These are phyloP conservation scores for Ariolimax columbianus DNA, from an alignment of 2,888 invertebrate genomes.

Conservation along the genomic window DNA sequence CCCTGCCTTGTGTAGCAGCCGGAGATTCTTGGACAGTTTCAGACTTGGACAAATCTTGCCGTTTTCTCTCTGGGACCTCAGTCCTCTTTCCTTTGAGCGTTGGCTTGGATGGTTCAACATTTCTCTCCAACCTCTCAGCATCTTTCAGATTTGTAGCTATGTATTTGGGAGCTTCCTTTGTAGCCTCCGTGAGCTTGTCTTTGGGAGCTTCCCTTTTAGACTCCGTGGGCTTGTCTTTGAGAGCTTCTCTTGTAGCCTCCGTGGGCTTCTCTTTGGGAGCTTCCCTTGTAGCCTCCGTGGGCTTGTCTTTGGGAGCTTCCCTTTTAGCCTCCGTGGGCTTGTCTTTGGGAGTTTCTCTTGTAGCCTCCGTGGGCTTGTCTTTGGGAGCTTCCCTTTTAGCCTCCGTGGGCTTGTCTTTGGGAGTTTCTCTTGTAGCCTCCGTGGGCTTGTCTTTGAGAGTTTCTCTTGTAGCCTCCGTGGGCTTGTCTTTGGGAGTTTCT, in stretches of 20 bases:
- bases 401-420: not conserved
- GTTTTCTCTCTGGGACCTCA: not conserved
- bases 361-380: not conserved
- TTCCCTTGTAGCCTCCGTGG: too few species aligned
- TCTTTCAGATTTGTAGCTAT: not conserved
- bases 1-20: not conserved
- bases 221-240: not conserved
- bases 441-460: not conserved
- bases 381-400: not conserved
- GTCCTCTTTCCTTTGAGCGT: not conserved
- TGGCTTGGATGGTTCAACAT: not conserved
- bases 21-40: not conserved
- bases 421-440: too few species aligned
- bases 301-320: not conserved
- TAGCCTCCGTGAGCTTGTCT: not conserved
- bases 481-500: too few species aligned
- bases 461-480: not conserved
- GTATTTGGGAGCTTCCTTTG: not conserved
- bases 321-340: not conserved
- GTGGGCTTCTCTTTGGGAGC: too few species aligned
- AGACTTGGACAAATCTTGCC: not conserved
- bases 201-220: not conserved
- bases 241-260: not conserved
- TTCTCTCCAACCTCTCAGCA: not conserved
- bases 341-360: too few species aligned